phyloP scores from a whole-genome alignment of 2,113 vertebrate species.

The Baryphthengus martii region DNA sequence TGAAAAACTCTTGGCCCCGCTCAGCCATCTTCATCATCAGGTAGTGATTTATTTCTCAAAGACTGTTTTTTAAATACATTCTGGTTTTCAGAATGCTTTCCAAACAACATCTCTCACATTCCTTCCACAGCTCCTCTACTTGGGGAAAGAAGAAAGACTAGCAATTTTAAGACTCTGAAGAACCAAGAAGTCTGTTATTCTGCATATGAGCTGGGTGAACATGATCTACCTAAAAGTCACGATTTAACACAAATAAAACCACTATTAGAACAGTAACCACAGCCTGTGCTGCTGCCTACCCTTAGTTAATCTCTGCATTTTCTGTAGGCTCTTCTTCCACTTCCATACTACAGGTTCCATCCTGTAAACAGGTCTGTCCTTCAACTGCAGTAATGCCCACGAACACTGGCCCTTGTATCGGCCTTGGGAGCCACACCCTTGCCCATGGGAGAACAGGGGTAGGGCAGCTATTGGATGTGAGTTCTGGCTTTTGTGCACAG shows the following conservation, averaged over 20 bases:
- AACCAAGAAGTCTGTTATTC: background rate
- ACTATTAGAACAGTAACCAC: conserved; percentile 12
- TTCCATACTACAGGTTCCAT: background rate
- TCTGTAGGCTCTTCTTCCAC: background rate
- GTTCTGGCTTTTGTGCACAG: background rate
- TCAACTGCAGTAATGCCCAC: background rate
- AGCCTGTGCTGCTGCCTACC: conserved; percentile 54
- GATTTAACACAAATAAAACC: conserved; percentile 18
- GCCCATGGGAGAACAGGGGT: background rate
- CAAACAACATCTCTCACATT: conserved; percentile 11
- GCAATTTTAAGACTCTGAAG: background rate
- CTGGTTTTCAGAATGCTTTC: conserved; percentile 36
- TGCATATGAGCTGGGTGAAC: background rate
- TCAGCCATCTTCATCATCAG: conserved; percentile 36
- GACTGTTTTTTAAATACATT: conserved; percentile 40
- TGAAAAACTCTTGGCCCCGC: conserved; percentile 14
- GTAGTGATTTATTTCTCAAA: conserved; percentile 56
- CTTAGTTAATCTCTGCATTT: background rate
- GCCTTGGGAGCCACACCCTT: background rate
- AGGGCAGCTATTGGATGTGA: background rate
- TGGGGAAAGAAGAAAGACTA: background rate
- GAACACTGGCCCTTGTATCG: background rate
- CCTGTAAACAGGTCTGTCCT: background rate
- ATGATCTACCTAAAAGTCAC: background rate
- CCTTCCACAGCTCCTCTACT: conserved; percentile 18